These are phyloP conservation scores for Heterotilapia buettikoferi DNA, from an alignment of 2,113 vertebrate genomes.

Conservation along the genomic window DNA sequence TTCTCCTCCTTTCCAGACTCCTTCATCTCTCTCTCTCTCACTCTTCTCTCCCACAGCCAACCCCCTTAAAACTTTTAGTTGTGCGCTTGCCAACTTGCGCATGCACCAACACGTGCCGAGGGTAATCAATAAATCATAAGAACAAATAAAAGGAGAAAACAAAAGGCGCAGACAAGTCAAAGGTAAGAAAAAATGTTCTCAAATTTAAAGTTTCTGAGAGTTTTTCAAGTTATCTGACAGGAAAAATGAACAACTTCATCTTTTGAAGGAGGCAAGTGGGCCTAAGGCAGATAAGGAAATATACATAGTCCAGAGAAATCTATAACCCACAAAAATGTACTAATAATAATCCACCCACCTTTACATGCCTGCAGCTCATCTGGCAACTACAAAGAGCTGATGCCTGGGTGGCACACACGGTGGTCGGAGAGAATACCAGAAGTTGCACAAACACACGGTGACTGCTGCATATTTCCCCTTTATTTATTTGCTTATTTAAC, in stretches of 20 bases:
- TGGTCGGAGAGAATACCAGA: background rate
- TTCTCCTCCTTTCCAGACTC: constrained; percentile 23
- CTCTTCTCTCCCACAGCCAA: background rate
- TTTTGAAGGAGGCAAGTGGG: background rate
- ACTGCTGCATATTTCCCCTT: background rate
- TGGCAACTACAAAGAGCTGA: constrained; percentile 5
- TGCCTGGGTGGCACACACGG: background rate
- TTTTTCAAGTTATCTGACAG: background rate
- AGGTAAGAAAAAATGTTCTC: background rate
- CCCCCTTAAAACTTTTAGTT: constrained; percentile 26
- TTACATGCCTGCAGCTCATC: constrained; percentile 18
- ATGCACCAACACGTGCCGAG: background rate
- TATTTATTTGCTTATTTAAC: background rate
- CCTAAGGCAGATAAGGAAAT: constrained; percentile 5
- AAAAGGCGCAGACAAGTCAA: background rate
- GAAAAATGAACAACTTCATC: background rate
- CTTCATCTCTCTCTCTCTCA: constrained; percentile 8
- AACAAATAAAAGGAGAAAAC: background rate
- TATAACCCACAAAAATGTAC: constrained; percentile 1
- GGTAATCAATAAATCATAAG: constrained; percentile 40
- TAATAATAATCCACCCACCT: background rate
- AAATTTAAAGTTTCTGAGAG: background rate
- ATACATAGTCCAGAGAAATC: constrained; percentile 5
- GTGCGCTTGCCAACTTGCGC: background rate
- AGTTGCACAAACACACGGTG: background rate